phyloP scores from a whole-genome alignment of 2,888 invertebrate genomes.

The Polylopha cassiicola region DNA sequence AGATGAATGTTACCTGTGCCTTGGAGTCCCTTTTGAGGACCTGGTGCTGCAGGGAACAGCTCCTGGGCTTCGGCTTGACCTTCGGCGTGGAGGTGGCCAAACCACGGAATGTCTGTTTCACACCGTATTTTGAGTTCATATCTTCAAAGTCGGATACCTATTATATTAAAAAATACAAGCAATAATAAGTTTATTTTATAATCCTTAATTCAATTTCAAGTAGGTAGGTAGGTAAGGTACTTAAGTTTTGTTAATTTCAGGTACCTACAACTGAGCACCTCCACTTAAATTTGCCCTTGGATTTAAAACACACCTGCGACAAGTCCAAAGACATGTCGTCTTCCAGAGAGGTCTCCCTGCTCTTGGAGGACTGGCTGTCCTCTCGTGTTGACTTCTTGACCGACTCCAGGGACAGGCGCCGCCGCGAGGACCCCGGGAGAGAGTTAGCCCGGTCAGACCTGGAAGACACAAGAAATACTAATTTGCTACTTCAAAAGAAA shows the following conservation, averaged over 20 bases:
- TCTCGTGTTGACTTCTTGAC: constrained; percentile 37
- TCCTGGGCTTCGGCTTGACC: constrained; percentile 21
- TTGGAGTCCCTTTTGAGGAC: no score
- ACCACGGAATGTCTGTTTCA: constrained; percentile 35
- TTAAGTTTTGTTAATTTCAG: no score
- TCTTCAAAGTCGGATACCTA: constrained; percentile 70
- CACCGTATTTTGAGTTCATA: constrained; percentile 51
- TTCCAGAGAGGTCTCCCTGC: constrained; percentile 52
- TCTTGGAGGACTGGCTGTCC: constrained; percentile 36
- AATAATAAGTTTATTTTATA: no score
- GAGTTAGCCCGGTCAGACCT: constrained; percentile 63
- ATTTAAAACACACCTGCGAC: constrained; percentile 55
- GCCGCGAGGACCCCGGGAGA: constrained; percentile 47
- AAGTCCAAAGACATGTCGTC: constrained; percentile 61
- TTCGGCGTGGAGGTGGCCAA: constrained; percentile 58
- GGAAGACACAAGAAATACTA: not conserved
- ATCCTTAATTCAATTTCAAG: not conserved
- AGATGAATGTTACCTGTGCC: no score
- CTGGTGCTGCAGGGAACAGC: constrained; percentile 45
- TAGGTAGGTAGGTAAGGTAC: not conserved
- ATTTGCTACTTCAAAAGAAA: no score
- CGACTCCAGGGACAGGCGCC: constrained; percentile 45
- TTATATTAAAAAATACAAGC: no score
- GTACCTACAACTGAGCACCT: no score
- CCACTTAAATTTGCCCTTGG: no score